Conservation (phyloP, 2,888 invertebrate genomes). For the Drosophila prostipennis region DNA sequence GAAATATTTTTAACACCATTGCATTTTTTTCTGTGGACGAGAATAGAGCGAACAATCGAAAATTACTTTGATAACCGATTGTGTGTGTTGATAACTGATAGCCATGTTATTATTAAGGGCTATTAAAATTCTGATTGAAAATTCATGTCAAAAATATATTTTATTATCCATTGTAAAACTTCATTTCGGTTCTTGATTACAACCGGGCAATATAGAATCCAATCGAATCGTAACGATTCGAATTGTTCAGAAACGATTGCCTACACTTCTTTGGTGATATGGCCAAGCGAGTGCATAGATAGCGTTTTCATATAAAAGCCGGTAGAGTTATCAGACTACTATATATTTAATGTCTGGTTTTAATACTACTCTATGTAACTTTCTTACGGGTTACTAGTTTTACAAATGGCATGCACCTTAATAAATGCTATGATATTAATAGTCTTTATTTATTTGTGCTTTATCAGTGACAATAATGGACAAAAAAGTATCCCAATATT, state of each 20-base stretch:
- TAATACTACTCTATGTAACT: neutral
- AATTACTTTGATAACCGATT: constrained; percentile 76
- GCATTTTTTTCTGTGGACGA: constrained; percentile 1
- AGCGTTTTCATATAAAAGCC: constrained; percentile 32
- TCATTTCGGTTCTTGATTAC: constrained; percentile 64
- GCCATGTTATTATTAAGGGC: constrained; percentile 83
- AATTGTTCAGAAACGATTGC: constrained; percentile 40
- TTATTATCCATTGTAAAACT: constrained; percentile 76
- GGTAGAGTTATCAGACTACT: constrained; percentile 24
- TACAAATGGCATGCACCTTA: neutral
- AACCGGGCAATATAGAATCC: constrained; percentile 37
- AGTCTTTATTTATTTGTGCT: neutral
- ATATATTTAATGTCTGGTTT: constrained; percentile 30
- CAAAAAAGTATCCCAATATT: too few relatives aligned
- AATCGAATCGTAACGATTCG: constrained; percentile 34
- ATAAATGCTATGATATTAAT: neutral
- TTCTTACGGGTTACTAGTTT: too few relatives aligned
- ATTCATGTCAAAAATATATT: constrained; percentile 83
- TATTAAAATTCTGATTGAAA: constrained; percentile 84
- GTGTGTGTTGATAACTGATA: constrained; percentile 78
- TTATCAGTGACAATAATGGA: neutral
- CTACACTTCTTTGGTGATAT: constrained; percentile 20
- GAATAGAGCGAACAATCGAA: constrained; percentile 20
- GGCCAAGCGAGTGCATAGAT: constrained; percentile 17
- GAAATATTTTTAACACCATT: too few relatives aligned